phyloP scores from a whole-genome alignment of 2,113 vertebrate species.

The Columbina picui region DNA sequence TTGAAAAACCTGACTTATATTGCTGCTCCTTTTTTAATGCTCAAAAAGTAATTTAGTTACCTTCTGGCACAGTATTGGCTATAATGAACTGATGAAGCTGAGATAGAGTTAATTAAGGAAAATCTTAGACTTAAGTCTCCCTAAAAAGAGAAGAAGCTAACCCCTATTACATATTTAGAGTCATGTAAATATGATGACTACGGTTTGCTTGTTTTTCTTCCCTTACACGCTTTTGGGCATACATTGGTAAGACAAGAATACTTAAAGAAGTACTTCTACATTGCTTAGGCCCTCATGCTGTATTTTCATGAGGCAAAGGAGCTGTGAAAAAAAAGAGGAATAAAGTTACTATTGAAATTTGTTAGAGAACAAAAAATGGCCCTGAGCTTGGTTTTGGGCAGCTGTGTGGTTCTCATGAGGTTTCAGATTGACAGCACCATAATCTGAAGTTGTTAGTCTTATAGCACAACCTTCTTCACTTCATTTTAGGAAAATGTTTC shows the following conservation, averaged over 20 bases:
- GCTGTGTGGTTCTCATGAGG: background rate
- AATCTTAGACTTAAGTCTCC: background rate
- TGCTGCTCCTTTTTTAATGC: background rate
- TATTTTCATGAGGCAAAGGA: background rate
- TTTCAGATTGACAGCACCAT: background rate
- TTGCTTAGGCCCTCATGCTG: background rate
- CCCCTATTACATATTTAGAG: background rate
- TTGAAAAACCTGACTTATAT: background rate
- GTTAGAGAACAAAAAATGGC: background rate
- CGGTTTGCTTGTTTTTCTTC: background rate
- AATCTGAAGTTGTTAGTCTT: background rate
- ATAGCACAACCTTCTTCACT: background rate
- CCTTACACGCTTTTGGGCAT: fast-evolving
- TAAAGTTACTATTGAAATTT: background rate
- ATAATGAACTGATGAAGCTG: background rate
- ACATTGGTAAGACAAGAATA: background rate
- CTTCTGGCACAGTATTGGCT: background rate
- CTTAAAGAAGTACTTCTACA: background rate
- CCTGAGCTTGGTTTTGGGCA: background rate
- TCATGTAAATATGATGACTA: background rate
- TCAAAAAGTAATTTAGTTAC: background rate
- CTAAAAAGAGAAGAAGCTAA: background rate
- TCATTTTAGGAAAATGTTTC: background rate
- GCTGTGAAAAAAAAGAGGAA: background rate
- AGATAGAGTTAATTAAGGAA: background rate